phyloP scores from a whole-genome alignment of 1,140 invertebrate species.

The Aphis craccivora region DNA sequence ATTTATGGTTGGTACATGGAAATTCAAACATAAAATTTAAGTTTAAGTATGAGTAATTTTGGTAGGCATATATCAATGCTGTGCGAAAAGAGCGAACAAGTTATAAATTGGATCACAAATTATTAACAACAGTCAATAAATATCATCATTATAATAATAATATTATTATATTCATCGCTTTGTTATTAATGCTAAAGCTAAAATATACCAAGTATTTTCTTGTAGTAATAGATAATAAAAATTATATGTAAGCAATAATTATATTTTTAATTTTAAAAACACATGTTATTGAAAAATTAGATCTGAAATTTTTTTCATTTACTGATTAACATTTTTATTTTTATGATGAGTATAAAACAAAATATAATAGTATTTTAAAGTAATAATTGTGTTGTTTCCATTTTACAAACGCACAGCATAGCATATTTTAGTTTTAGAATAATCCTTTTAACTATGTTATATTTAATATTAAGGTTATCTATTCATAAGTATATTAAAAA shows the following conservation, averaged over 20 bases:
- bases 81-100: too few relatives aligned
- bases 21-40: too few relatives aligned
- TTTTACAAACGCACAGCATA: not conserved
- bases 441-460: not conserved
- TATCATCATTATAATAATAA: not conserved
- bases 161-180: too few relatives aligned
- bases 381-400: not conserved
- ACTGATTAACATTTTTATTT: not conserved
- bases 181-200: not conserved
- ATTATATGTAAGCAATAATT: not conserved
- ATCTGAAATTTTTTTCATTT: not conserved
- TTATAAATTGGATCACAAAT: not conserved
- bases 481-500: not conserved
- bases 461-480: not conserved
- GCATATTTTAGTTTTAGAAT: not conserved
- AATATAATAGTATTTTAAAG: not conserved
- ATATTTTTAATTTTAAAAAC: not conserved
- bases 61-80: too few relatives aligned
- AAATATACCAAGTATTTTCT: not conserved
- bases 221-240: not conserved
- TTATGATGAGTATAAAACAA: not conserved
- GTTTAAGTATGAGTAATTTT: too few relatives aligned
- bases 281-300: not conserved
- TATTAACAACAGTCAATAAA: not conserved
- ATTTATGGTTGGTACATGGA: too few relatives aligned